Percentiles rank a stretch among this genome's conserved stretches.
Conservation (phyloP, 1,140 invertebrate species). For the Brachystomella parvula region DNA sequence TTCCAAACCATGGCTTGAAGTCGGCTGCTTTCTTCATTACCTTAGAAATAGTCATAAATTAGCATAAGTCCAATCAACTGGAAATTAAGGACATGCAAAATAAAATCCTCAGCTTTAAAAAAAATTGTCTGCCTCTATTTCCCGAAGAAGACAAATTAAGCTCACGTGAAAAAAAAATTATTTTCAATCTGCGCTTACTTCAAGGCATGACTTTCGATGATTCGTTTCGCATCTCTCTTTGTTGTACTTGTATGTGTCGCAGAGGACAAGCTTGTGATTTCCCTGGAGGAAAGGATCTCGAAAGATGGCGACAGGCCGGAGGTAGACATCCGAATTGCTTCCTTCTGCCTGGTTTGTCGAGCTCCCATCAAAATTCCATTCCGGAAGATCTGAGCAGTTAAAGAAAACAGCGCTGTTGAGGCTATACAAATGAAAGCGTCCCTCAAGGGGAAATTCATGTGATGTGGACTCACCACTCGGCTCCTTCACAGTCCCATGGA, state of each 20-base stretch:
- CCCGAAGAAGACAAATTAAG: background rate
- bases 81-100: no score
- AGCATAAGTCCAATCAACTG: no score
- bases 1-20: conserved; percentile 58
- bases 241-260: conserved; percentile 59
- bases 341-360: conserved; percentile 39
- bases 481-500: conserved; percentile 11
- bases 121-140: background rate
- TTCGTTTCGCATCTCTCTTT: conserved; percentile 47
- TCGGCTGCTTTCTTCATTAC: conserved; percentile 46
- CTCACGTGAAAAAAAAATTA: background rate
- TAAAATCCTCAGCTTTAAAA: no score
- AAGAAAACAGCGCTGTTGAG: background rate
- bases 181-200: conserved; percentile 15
- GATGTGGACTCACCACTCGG: conserved; percentile 20
- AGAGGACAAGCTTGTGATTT: conserved; percentile 54
- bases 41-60: no score
- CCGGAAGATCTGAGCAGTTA: conserved; percentile 49
- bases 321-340: conserved; percentile 26
- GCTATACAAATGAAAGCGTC: background rate
- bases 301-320: conserved; percentile 52
- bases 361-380: conserved; percentile 62
- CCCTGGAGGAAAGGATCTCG: conserved; percentile 52
- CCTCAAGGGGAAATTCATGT: background rate
- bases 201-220: conserved; percentile 15